Evolutionary conservation across 2,113 vertebrate species (phyloP), one percentile per base, ranked within the genome.

Genomic region (Strix uralensis): DNA sequence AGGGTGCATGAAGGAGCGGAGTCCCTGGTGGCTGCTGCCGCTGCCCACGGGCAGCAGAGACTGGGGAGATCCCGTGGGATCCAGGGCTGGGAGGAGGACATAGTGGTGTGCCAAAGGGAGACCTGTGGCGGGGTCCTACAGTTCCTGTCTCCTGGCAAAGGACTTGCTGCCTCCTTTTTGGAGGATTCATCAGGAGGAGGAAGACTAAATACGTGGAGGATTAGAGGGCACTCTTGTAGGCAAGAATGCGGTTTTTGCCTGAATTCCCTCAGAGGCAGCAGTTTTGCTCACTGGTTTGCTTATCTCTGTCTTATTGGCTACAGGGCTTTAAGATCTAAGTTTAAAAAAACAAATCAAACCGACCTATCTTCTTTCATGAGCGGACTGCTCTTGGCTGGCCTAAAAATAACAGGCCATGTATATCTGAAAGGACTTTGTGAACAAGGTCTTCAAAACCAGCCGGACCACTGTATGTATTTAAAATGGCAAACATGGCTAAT

Each of bases 331-430:
- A 85, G 89, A 92, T 86, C 65, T 17, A 61, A 85, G 87, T 93
- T 94, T 67, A 32, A 83, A 66, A 89, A 66, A 78, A 42, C 67
- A 96, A 84, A 49, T 87, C 89, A 81, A 91, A 79, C 57, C 2
- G 10, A 88, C 74, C 84, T 95, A 54, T 95, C 90, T 85, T 79
- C 84, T 85, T 69, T 93, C 54, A 44, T 58, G 66, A 79, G 73
- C 81, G 80, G 84, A 63, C 87, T 52, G 57, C 73, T 91, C 61
- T 67, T 75, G 90, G 81, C 91, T 84, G 54, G 81, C 87, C 93
- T 94, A 95, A 87, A 95, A 96, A 96, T 94, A 97, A 89, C 86
- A 89, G 73, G 52, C 80, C 44, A 2, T 59, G 65, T 63, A 11
- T 74, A 42, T 93, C 81, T 70, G 36, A 62, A 93, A 90, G 78